Percentiles rank a stretch among this genome's conserved stretches.
phyloP scores from a whole-genome alignment of 2,888 invertebrate genomes.

The Mythimna loreyi region DNA sequence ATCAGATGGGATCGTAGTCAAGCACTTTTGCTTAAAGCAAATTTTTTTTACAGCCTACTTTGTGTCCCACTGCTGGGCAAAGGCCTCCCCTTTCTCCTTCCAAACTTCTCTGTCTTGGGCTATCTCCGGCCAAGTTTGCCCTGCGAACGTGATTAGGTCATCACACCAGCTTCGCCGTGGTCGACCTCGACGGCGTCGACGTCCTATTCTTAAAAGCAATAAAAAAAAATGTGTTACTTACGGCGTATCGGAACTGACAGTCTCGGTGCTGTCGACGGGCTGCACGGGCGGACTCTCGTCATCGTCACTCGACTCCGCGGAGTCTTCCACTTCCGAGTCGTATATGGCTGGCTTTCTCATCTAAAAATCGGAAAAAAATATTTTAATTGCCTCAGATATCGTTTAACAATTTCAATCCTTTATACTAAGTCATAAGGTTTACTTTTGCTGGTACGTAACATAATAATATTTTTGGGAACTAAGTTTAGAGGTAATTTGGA shows the following conservation, averaged over 20 bases:
- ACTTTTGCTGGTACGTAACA: not conserved
- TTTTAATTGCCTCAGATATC: not conserved
- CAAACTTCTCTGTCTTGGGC: too few species aligned
- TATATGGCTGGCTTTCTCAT: conserved; percentile 91
- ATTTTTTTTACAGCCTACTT: too few species aligned
- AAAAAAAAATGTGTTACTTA: not conserved
- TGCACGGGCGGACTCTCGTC: conserved; percentile 91
- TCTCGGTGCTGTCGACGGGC: conserved; percentile 81
- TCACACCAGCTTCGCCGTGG: too few species aligned
- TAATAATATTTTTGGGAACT: not conserved
- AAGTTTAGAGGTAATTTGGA: not conserved
- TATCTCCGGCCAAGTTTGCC: too few species aligned
- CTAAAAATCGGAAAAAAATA: conserved; percentile 59
- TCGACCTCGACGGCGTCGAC: too few species aligned
- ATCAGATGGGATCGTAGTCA: too few species aligned
- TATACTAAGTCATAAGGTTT: not conserved
- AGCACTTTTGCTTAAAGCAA: too few species aligned
- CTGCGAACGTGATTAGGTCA: too few species aligned
- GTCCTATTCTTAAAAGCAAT: too few species aligned
- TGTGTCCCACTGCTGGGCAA: too few species aligned
- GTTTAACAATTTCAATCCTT: not conserved
- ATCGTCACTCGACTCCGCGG: conserved; percentile 95
- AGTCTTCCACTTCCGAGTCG: conserved; percentile 95
- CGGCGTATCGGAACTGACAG: conserved; percentile 62
- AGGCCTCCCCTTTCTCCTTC: too few species aligned